Conservation (phyloP, 2,113 vertebrate species). For the Crotalus horridus region DNA sequence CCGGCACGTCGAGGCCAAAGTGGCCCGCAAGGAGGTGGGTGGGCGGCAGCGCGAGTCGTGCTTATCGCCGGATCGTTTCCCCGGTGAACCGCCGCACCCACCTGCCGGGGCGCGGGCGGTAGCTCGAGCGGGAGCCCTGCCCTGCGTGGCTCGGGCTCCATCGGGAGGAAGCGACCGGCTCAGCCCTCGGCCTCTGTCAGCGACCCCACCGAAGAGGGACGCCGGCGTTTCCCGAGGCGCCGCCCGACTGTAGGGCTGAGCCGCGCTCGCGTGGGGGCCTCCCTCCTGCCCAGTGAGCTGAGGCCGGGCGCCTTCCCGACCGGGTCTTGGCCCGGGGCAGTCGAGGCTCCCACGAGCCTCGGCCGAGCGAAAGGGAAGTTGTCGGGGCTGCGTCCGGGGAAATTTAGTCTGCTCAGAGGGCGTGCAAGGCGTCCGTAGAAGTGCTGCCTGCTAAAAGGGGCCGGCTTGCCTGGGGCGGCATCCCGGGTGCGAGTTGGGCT, state of each 20-base stretch:
- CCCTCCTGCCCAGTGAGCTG: not conserved
- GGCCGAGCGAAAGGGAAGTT: not conserved
- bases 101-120: not conserved
- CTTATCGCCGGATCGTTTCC: not conserved
- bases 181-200: not conserved
- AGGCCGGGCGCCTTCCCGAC: no score
- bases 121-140: no score
- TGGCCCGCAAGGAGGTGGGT: slow-evolving; percentile 72
- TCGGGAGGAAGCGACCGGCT: not conserved
- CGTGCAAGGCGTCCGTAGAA: no score
- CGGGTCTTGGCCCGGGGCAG: not conserved
- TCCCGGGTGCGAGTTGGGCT: not conserved
- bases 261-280: not conserved
- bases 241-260: not conserved
- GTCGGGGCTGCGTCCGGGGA: not conserved
- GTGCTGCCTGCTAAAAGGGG: not conserved
- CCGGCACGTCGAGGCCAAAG: slow-evolving; percentile 85
- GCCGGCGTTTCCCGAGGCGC: not conserved
- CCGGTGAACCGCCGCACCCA: not conserved
- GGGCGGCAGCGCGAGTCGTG: not conserved
- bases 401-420: not conserved
- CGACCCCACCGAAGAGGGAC: not conserved
- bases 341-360: not conserved
- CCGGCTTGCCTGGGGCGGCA: not conserved
- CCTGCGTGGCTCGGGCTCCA: no score